A percentile compares a stretch with the other conserved stretches of the same genome.
Conservation (phyloP, 2,113 vertebrate genomes). For the Trachemys scripta region DNA sequence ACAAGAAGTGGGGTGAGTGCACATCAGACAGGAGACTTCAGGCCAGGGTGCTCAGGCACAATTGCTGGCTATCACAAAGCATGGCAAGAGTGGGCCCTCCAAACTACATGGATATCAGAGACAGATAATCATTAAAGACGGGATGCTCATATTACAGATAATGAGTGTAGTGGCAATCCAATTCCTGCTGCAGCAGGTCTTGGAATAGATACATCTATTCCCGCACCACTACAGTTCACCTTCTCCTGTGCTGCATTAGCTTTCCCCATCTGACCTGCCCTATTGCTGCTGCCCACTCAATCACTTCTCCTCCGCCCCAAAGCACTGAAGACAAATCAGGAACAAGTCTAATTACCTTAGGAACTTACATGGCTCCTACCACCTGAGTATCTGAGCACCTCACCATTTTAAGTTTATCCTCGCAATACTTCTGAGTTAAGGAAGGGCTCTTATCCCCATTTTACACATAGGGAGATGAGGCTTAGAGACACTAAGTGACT, state of each 20-base stretch:
- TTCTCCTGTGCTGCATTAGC: background rate
- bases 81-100: background rate
- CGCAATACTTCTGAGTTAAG: background rate
- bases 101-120: background rate
- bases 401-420: background rate
- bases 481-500: background rate
- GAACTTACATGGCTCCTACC: background rate
- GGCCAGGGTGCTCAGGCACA: background rate
- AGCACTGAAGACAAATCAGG: background rate
- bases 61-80: background rate
- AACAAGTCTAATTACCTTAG: background rate
- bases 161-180: rapidly evolving
- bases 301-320: background rate
- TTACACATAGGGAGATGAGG: background rate
- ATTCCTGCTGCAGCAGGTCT: background rate
- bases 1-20: background rate
- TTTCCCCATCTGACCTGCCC: background rate
- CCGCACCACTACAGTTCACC: rapidly evolving
- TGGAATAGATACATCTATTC: rapidly evolving
- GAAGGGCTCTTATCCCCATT: rapidly evolving
- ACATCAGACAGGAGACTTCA: background rate
- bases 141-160: background rate
- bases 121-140: background rate
- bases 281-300: background rate
- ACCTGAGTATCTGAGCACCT: background rate